Evolutionary conservation across 2,888 invertebrate genomes (phyloP).

Genomic region (Epistrophe grossulariae): DNA sequence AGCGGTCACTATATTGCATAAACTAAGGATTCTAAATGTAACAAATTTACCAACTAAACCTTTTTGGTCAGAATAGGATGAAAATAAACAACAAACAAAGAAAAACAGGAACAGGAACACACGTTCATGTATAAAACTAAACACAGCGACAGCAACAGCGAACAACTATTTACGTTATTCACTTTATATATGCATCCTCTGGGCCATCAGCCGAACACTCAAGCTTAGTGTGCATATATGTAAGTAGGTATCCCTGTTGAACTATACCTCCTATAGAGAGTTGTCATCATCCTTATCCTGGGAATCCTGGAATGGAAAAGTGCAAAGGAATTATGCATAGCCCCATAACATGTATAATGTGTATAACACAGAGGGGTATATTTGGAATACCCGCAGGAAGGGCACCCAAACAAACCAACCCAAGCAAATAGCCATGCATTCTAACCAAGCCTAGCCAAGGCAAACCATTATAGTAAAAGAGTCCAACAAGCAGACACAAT

Average conservation of each 20-base stretch:
- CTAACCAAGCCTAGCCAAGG: background rate
- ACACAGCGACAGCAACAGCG: constrained; percentile 46
- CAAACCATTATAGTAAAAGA: background rate
- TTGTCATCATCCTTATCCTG: constrained; percentile 64
- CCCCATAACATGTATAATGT: constrained; percentile 46
- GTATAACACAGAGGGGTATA: constrained; percentile 12
- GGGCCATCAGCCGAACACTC: background rate
- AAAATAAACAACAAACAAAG: constrained; percentile 15
- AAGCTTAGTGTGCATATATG: background rate
- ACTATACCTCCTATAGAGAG: constrained; percentile 38
- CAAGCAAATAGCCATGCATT: constrained; percentile 24
- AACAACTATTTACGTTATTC: constrained; percentile 68
- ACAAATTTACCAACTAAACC: constrained; percentile 48
- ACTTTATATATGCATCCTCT: constrained; percentile 32
- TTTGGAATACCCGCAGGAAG: constrained; percentile 60
- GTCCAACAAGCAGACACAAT: constrained; percentile 21
- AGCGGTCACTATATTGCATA: constrained; percentile 51
- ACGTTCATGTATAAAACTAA: constrained; percentile 47
- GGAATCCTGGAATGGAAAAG: constrained; percentile 42
- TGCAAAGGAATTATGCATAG: constrained; percentile 62
- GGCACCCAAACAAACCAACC: constrained; percentile 47
- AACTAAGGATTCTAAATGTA: constrained; percentile 52
- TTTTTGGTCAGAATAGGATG: constrained; percentile 42
- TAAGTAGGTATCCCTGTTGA: constrained; percentile 24
- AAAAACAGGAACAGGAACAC: constrained; percentile 58